phyloP scores from a whole-genome alignment of 2,888 invertebrate genomes.

The Thumatha senex region DNA sequence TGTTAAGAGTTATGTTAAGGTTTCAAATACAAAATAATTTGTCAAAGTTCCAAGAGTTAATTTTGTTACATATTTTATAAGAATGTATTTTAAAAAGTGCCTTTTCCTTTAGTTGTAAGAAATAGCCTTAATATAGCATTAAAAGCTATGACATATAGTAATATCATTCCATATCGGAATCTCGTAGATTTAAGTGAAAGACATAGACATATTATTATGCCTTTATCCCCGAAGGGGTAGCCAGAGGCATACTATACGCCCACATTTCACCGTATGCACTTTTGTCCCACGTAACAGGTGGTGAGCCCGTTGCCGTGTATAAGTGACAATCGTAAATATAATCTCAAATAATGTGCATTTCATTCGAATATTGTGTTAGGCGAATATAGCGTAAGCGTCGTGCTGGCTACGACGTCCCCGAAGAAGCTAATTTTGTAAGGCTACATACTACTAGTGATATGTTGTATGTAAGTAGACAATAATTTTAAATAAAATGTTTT shows the following conservation, averaged over 20 bases:
- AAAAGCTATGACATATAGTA: neutral
- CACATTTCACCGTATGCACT: no score
- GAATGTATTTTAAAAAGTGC: neutral
- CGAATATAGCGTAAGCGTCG: slow-evolving; percentile 36
- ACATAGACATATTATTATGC: no score
- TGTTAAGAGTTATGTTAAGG: no score
- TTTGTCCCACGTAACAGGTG: no score
- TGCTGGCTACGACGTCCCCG: slow-evolving; percentile 49
- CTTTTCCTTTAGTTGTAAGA: neutral
- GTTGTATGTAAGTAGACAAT: slow-evolving; percentile 14
- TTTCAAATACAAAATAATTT: no score
- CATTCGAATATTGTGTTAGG: slow-evolving; percentile 25
- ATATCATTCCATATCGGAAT: slow-evolving; percentile 4
- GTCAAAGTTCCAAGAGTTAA: no score
- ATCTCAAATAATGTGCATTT: slow-evolving; percentile 23
- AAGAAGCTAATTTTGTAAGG: slow-evolving; percentile 5
- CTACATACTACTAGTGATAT: slow-evolving; percentile 18
- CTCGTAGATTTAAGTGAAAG: slow-evolving; percentile 1
- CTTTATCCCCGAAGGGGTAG: no score
- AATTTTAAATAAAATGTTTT: slow-evolving; percentile 17
- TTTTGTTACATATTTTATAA: neutral
- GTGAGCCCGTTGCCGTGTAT: no score
- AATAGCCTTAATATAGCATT: neutral
- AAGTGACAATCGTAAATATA: no score
- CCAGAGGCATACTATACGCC: no score